phyloP scores from a whole-genome alignment of 2,113 vertebrate genomes.

The Ophthalmolycus amberensis region DNA sequence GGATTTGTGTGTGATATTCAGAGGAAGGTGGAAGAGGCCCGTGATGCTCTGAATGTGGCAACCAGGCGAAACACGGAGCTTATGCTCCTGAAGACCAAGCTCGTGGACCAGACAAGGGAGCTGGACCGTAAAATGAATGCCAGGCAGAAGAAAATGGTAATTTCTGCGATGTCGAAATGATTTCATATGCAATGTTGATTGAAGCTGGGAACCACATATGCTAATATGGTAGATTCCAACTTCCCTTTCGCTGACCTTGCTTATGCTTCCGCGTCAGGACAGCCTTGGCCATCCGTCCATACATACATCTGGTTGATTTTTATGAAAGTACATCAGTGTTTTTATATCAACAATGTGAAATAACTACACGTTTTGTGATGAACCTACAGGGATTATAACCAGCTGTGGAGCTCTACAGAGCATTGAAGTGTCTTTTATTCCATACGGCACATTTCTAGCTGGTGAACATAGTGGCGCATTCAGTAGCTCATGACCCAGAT shows the following conservation, averaged over 20 bases:
- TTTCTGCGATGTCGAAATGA: conserved; percentile 1
- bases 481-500: not conserved
- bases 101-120: conserved; percentile 83
- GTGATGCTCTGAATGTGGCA: conserved; percentile 78
- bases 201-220: not conserved
- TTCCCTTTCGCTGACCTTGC: not conserved
- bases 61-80: conserved; percentile 85
- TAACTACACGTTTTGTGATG: no score
- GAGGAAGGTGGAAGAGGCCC: conserved; percentile 82
- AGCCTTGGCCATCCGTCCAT: no score
- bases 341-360: no score
- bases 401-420: no score
- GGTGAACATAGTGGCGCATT: no score
- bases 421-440: not conserved
- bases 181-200: not conserved
- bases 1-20: conserved; percentile 61
- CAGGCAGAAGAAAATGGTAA: conserved; percentile 84
- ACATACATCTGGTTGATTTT: no score
- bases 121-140: conserved; percentile 84
- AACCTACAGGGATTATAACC: no score
- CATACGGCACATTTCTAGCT: no score
- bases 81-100: conserved; percentile 78
- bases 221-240: not conserved
- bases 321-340: no score
- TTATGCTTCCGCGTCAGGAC: not conserved